These are phyloP conservation scores for Uloborus diversus DNA, from an alignment of 1,140 invertebrate species.

Conservation along the genomic window DNA sequence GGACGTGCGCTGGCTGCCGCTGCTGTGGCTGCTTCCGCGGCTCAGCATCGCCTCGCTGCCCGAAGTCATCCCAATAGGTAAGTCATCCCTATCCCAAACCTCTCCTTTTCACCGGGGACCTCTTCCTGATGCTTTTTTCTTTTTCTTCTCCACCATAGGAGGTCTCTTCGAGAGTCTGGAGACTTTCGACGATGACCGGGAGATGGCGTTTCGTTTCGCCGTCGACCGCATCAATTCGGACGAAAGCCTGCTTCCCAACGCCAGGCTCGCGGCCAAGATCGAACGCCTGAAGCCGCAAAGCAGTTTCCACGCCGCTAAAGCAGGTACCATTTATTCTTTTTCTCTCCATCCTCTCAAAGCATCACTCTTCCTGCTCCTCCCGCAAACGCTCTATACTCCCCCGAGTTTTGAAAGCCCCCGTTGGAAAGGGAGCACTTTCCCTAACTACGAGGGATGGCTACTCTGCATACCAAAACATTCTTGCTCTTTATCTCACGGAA, in stretches of 20 bases:
- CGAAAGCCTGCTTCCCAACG: slow-evolving; percentile 80
- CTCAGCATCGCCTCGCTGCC: slow-evolving; percentile 13
- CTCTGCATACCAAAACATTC: too few species aligned
- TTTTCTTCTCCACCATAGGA: slow-evolving; percentile 70
- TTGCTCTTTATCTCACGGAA: too few species aligned
- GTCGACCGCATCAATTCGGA: slow-evolving; percentile 89
- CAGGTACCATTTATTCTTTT: slow-evolving; percentile 71
- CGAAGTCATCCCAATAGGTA: slow-evolving; percentile 31
- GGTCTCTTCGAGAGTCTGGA: slow-evolving; percentile 92
- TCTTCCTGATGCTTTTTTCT: neutral
- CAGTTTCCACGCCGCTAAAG: slow-evolving; percentile 90
- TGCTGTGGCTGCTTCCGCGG: neutral
- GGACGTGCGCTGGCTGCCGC: too few species aligned
- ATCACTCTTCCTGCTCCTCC: too few species aligned
- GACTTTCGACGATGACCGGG: slow-evolving; percentile 82
- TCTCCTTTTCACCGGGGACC: too few species aligned
- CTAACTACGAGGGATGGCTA: too few species aligned
- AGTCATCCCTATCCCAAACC: neutral
- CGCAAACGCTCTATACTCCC: too few species aligned
- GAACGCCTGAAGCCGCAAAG: slow-evolving; percentile 87
- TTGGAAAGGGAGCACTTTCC: too few species aligned
- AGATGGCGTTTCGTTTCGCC: slow-evolving; percentile 89
- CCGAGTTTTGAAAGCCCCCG: too few species aligned
- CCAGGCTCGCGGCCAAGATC: slow-evolving; percentile 83
- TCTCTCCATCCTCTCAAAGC: too few species aligned